phyloP scores from a whole-genome alignment of 2,888 invertebrate species.

The Tachina lurida region DNA sequence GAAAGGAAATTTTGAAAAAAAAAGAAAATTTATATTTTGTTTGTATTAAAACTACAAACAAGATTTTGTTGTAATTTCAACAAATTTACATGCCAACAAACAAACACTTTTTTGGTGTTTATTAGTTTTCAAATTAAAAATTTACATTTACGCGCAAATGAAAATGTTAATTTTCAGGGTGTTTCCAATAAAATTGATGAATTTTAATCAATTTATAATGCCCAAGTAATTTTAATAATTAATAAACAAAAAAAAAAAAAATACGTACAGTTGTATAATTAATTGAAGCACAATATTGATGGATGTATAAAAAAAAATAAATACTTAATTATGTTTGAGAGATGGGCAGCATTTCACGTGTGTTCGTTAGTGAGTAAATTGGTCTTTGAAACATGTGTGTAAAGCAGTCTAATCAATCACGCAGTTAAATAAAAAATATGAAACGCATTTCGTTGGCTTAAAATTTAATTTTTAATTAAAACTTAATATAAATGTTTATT shows the following conservation, averaged over 20 bases:
- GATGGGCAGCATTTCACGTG: background rate
- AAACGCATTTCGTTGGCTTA: too few relatives aligned
- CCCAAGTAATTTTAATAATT: conserved; percentile 26
- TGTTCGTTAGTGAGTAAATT: too few relatives aligned
- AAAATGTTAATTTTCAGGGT: conserved; percentile 35
- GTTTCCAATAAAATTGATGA: conserved; percentile 52
- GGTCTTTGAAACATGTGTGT: too few relatives aligned
- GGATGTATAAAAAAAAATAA: background rate
- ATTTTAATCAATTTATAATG: conserved; percentile 56
- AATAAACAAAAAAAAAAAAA: conserved; percentile 35
- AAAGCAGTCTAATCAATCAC: too few relatives aligned
- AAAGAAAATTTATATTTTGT: background rate
- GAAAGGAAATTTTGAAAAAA: conserved; percentile 14
- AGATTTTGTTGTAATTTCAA: conserved; percentile 16
- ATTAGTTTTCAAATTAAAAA: background rate
- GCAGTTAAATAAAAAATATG: too few relatives aligned
- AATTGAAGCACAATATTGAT: background rate
- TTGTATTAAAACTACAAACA: background rate
- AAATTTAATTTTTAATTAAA: too few relatives aligned
- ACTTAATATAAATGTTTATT: too few relatives aligned
- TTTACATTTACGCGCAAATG: background rate
- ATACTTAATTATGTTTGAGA: background rate
- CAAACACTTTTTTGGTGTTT: background rate
- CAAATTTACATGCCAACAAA: conserved; percentile 23
- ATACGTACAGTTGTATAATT: background rate